Evolutionary conservation across 1,140 invertebrate species (phyloP).

Genomic region (Sitobion miscanthi): DNA sequence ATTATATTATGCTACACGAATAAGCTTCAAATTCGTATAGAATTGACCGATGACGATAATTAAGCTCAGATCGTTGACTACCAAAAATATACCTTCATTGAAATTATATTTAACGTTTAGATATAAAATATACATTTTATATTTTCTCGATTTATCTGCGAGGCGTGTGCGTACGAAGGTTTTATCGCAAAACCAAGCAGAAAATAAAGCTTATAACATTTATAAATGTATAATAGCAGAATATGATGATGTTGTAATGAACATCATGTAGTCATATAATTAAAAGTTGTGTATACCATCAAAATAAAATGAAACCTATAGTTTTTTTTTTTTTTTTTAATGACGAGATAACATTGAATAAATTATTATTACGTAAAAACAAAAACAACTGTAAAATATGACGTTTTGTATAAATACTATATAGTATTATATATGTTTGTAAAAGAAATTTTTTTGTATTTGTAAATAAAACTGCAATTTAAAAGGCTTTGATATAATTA

Average conservation of each 20-base stretch:
- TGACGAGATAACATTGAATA: conserved; percentile 5
- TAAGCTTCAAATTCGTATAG: background rate
- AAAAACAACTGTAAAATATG: background rate
- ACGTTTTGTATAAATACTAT: background rate
- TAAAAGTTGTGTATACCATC: background rate
- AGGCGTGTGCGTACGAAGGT: background rate
- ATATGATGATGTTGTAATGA: background rate
- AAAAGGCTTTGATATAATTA: conserved; percentile 11
- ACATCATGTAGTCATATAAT: background rate
- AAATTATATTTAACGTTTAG: background rate
- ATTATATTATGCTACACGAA: background rate
- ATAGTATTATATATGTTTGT: background rate
- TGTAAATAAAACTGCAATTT: conserved; percentile 15
- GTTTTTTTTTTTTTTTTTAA: conserved; percentile 6
- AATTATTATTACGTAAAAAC: background rate
- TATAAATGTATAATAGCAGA: conserved; percentile 1
- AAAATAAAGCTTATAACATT: background rate
- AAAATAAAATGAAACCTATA: conserved; percentile 7
- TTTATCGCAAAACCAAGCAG: background rate
- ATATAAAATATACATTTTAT: background rate
- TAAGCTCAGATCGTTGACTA: background rate
- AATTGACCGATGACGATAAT: background rate
- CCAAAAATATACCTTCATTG: background rate
- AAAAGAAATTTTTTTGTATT: background rate
- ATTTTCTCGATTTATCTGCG: background rate